Base-by-base conservation (phyloP, 2,888 invertebrate genomes). In the Diachrysia chrysitis region DNA sequence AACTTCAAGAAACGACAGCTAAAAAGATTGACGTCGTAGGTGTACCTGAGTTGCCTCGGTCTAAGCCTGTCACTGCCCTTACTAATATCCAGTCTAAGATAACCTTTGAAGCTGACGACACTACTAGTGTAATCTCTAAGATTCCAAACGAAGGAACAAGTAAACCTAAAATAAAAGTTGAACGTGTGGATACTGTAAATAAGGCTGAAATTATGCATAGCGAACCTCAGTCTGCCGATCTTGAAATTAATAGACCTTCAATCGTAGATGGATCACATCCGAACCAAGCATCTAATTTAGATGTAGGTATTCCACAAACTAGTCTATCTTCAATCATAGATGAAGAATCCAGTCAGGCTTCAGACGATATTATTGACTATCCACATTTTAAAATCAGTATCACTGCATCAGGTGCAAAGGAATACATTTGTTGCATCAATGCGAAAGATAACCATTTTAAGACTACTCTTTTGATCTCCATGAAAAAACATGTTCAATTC, bases 371-470 rank as follows among this genome's bases (percentile, higher is more conserved):
- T 23, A 60, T 85, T 16, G 81, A 83, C 55, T 87, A 85, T 75
- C 87, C 95, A 0, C 95, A 95, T 83, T 94, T 95, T 69, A 93
- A 92, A 87, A 81, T 92, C 2, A 83, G 78, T 56, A 84, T 81
- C 55, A 87, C 86, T 17, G 84, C 83, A 12, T 73, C 88, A 42
- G 93, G 94, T 4, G 79, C 85, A 4, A 93, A 93, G 72, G 93
- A 93, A 82, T 94, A 94, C 66, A 84, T 92, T 23, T 94, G 94
- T 74, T 94, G 94, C 71, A 91, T 95, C 57, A 94, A 94, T 71
- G 89, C 90, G 16, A 76, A 73, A 23, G 85, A 89, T 37, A 83
- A 85, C 61, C 94, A 95, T 79, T 95, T 96, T 25, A 89, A 88
- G 77, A 93, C 93, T 0, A 79, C 88, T 5, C 87, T 95, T 21